These are phyloP conservation scores for Leptarthrus brevirostris DNA, from an alignment of 2,888 invertebrate species.

Conservation along the genomic window DNA sequence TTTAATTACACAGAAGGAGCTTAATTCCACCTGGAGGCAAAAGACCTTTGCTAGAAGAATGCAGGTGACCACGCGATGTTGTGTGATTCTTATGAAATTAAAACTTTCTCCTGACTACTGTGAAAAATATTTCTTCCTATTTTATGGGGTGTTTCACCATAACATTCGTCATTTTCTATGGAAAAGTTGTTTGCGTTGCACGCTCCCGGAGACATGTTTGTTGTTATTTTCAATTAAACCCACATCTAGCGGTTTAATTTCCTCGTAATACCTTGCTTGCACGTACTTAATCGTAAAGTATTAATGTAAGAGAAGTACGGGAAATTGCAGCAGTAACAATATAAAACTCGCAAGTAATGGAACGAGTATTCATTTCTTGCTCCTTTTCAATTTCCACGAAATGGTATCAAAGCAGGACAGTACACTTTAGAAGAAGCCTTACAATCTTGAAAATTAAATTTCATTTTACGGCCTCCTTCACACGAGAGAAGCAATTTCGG, in stretches of 20 bases:
- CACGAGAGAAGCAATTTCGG: constrained; percentile 25
- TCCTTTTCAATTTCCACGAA: constrained; percentile 34
- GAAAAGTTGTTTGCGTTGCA: constrained; percentile 25
- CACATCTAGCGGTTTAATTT: constrained; percentile 9
- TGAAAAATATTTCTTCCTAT: not conserved
- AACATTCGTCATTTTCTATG: constrained; percentile 10
- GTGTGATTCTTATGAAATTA: constrained; percentile 20
- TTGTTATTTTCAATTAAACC: constrained; percentile 31
- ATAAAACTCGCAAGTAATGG: not conserved
- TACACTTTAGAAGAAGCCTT: constrained; percentile 19
- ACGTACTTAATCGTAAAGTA: too few relatives aligned
- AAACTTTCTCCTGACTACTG: not conserved
- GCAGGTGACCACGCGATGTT: constrained; percentile 2
- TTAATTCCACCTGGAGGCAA: too few relatives aligned
- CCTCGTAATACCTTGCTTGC: not conserved
- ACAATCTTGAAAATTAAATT: constrained; percentile 47
- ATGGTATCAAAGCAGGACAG: constrained; percentile 13
- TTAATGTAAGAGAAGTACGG: not conserved
- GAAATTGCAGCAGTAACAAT: not conserved
- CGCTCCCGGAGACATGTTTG: constrained; percentile 2
- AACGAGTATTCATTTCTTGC: not conserved
- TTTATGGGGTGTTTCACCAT: not conserved
- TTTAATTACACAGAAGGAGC: too few relatives aligned
- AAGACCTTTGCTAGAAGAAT: too few relatives aligned
- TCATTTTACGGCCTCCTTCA: constrained; percentile 46